Percentiles rank a stretch among this genome's conserved stretches.
phyloP scores from a whole-genome alignment of 92 coral and sea anemone species.

The Zoanthus gigantus region DNA sequence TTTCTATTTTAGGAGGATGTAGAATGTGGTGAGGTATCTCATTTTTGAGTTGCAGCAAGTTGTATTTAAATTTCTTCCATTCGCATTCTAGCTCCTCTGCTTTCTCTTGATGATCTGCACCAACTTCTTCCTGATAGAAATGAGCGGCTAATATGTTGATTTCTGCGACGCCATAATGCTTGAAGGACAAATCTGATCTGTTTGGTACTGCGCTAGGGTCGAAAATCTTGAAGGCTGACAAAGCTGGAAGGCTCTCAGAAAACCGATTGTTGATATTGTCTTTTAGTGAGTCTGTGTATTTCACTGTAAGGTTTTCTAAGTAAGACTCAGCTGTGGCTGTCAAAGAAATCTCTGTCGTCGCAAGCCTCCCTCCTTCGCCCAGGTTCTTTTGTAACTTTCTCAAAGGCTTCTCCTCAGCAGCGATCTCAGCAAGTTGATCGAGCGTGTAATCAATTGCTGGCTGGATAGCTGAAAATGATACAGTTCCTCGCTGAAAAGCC shows the following conservation, averaged over 20 bases:
- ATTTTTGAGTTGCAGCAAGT: slow-evolving; percentile 54
- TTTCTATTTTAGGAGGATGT: slow-evolving; percentile 42
- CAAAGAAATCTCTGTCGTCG: slow-evolving; percentile 23
- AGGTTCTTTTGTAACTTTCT: slow-evolving; percentile 55
- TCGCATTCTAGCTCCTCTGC: slow-evolving; percentile 67
- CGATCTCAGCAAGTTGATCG: slow-evolving; percentile 52
- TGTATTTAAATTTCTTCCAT: slow-evolving; percentile 76
- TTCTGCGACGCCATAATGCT: slow-evolving; percentile 57
- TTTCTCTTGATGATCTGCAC: slow-evolving; percentile 48
- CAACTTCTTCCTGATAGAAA: slow-evolving; percentile 45
- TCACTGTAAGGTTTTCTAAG: slow-evolving; percentile 46
- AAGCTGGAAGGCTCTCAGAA: slow-evolving; percentile 53
- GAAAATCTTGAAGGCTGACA: slow-evolving; percentile 65
- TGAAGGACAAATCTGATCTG: slow-evolving; percentile 59
- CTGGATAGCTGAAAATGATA: slow-evolving; percentile 70
- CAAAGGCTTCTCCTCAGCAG: slow-evolving; percentile 46
- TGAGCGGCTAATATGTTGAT: slow-evolving; percentile 60
- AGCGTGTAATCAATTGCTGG: slow-evolving; percentile 68
- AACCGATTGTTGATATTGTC: slow-evolving; percentile 51
- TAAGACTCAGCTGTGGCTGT: slow-evolving; percentile 36
- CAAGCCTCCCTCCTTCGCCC: slow-evolving; percentile 65
- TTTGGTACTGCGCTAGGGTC: slow-evolving; percentile 61
- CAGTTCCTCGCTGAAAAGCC: slow-evolving; percentile 70
- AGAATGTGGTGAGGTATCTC: slow-evolving; percentile 57
- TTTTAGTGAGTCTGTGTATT: slow-evolving; percentile 25